Conservation (phyloP, 2,888 invertebrate genomes). For the Dryococelus australis region DNA sequence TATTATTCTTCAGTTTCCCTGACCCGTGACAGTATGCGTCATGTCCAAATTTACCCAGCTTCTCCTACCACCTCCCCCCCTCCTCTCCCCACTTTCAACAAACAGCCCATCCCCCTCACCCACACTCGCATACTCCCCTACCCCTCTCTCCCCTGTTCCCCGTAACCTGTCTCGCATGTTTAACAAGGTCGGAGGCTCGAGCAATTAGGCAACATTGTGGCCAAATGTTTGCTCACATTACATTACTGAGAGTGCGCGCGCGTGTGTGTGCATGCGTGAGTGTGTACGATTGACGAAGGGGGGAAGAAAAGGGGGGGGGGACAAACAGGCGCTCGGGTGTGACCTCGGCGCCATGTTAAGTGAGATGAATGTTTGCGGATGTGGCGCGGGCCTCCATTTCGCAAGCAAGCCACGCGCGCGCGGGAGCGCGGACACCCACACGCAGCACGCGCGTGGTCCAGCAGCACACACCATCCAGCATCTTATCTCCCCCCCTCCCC, state of each 20-base stretch:
- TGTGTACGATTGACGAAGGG: too few relatives aligned
- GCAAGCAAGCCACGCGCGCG: background rate
- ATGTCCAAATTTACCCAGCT: background rate
- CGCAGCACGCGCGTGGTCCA: background rate
- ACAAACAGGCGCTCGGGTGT: background rate
- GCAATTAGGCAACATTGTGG: constrained; percentile 11
- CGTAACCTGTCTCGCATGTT: background rate
- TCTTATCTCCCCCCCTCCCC: too few relatives aligned
- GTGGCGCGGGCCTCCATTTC: background rate
- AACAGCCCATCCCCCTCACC: background rate
- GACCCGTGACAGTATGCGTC: background rate
- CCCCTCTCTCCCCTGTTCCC: background rate
- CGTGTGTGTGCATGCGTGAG: too few relatives aligned
- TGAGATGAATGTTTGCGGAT: constrained; percentile 10
- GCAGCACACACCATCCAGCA: background rate
- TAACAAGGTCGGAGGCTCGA: background rate
- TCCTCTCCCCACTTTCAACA: background rate
- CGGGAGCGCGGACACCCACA: too few relatives aligned
- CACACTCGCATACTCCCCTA: background rate
- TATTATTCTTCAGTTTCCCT: background rate
- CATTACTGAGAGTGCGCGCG: background rate
- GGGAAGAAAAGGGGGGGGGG: background rate
- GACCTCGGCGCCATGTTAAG: constrained; percentile 5
- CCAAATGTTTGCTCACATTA: background rate
- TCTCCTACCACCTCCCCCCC: too few relatives aligned